phyloP scores from a whole-genome alignment of 2,113 vertebrate species.

The Tichodroma muraria region DNA sequence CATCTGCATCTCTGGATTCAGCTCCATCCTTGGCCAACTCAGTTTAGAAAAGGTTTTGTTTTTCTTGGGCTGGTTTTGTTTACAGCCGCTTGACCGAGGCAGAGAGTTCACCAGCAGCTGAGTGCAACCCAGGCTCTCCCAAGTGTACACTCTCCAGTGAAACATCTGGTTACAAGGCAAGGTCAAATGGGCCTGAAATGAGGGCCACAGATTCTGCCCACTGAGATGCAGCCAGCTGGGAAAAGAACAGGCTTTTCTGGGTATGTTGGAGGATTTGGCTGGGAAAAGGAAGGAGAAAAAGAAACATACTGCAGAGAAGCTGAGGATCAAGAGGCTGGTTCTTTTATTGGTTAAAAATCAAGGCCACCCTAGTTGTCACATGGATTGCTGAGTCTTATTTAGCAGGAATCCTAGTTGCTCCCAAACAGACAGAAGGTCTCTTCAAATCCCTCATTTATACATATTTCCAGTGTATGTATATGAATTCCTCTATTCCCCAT shows the following conservation, averaged over 20 bases:
- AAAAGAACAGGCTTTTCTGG: slow-evolving; percentile 35
- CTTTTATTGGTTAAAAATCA: background rate
- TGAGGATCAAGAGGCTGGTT: background rate
- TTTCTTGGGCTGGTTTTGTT: slow-evolving; percentile 50
- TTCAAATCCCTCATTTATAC: background rate
- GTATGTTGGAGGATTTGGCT: slow-evolving; percentile 5
- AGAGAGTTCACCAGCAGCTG: slow-evolving; percentile 45
- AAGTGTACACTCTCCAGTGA: slow-evolving; percentile 16
- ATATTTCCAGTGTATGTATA: background rate
- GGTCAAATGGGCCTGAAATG: background rate
- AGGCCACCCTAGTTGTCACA: slow-evolving; percentile 47
- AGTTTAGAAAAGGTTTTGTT: slow-evolving; percentile 33
- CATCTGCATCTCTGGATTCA: background rate
- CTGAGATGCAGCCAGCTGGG: slow-evolving; percentile 26
- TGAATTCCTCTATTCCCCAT: background rate
- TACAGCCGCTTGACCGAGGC: slow-evolving; percentile 5
- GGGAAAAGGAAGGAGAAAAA: slow-evolving; percentile 10
- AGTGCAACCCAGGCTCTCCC: slow-evolving; percentile 9
- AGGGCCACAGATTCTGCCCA: background rate
- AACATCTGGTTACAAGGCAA: slow-evolving; percentile 59
- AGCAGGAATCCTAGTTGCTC: background rate
- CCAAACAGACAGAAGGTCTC: background rate
- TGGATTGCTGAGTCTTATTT: background rate
- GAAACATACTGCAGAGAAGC: background rate
- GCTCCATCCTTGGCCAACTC: background rate